Conservation (phyloP, 2,113 vertebrate genomes). For the Athene noctua region DNA sequence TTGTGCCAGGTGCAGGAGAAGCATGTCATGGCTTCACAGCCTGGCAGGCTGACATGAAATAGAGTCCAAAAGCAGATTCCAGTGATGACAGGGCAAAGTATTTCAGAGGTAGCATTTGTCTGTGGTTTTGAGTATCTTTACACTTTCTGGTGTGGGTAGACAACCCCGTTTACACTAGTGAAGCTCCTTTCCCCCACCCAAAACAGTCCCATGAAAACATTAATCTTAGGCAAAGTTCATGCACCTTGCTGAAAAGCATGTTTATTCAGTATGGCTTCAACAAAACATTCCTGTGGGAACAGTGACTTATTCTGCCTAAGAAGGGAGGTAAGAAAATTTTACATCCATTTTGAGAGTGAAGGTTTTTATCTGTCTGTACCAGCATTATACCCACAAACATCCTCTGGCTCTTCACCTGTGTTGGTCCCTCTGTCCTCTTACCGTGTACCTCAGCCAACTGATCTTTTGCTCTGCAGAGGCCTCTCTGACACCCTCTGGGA, state of each 20-base stretch:
- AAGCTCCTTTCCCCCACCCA: neutral
- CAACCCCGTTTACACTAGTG: neutral
- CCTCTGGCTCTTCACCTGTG: rapidly evolving
- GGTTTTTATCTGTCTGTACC: neutral
- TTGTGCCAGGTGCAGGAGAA: neutral
- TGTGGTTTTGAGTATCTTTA: neutral
- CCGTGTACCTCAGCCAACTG: neutral
- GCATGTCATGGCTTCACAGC: neutral
- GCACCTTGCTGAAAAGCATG: neutral
- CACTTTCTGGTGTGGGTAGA: neutral
- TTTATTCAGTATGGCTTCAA: neutral
- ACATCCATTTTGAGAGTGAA: neutral
- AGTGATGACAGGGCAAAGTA: neutral
- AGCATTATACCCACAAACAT: neutral
- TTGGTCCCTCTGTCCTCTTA: neutral
- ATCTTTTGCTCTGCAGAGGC: neutral
- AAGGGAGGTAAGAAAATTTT: neutral
- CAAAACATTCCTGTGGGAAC: neutral
- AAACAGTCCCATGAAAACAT: neutral
- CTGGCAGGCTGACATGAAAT: neutral
- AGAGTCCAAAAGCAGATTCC: neutral
- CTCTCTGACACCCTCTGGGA: neutral
- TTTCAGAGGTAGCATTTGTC: neutral
- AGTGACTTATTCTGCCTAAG: neutral
- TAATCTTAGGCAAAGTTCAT: neutral